Conservation (phyloP, 2,113 vertebrate genomes). For the Nicator chloris region DNA sequence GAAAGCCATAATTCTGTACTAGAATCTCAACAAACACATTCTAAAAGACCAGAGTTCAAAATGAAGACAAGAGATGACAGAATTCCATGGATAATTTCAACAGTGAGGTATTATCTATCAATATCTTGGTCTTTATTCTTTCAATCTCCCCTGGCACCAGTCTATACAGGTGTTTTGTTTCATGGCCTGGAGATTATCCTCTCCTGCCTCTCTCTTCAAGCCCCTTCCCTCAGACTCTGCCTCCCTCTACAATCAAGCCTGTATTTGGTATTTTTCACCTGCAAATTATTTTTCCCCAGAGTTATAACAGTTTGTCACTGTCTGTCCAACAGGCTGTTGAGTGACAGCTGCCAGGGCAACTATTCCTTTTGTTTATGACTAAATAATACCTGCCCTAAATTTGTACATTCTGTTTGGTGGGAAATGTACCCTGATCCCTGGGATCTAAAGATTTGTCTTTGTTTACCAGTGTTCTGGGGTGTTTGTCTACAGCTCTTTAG, state of each 20-base stretch:
- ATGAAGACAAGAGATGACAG: neutral
- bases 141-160: neutral
- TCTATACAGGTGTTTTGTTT: neutral
- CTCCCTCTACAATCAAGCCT: neutral
- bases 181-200: neutral
- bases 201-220: neutral
- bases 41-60: neutral
- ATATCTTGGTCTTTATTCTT: neutral
- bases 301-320: neutral
- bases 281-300: neutral
- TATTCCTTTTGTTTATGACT: neutral
- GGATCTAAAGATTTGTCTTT: neutral
- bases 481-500: neutral
- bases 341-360: neutral
- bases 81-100: neutral
- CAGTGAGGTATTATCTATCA: neutral
- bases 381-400: neutral
- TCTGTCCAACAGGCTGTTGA: neutral
- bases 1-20: neutral
- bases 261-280: neutral
- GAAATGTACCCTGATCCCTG: neutral
- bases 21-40: neutral
- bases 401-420: neutral
- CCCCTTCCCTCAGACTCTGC: neutral
- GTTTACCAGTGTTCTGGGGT: neutral